These are phyloP conservation scores for Semotilus atromaculatus DNA, from an alignment of 2,797 vertebrate species.

Conservation along the genomic window DNA sequence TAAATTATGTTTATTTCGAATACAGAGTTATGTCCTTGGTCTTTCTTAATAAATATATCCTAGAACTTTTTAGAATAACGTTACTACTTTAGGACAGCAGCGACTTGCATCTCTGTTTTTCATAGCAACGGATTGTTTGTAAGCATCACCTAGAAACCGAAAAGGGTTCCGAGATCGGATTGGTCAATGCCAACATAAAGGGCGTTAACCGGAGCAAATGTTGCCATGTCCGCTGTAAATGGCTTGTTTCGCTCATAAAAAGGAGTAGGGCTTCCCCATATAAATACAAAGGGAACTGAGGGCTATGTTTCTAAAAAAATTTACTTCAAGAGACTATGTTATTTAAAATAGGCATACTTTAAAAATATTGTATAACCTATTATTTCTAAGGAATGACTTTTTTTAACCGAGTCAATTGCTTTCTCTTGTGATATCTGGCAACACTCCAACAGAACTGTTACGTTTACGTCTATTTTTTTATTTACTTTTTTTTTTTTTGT, in stretches of 20 bases:
- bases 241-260: not conserved
- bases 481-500: not conserved
- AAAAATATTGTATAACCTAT: not conserved
- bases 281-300: no score
- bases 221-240: not conserved
- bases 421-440: not conserved
- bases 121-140: constrained; percentile 28
- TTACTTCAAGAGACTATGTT: no score
- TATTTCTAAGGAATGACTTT: not conserved
- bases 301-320: not conserved
- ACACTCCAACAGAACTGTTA: not conserved
- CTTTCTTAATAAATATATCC: not conserved
- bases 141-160: not conserved
- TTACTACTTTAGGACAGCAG: not conserved
- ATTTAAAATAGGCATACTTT: not conserved
- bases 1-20: not conserved
- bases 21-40: not conserved
- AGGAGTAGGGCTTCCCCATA: no score
- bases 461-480: not conserved
- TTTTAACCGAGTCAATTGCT: not conserved
- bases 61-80: not conserved
- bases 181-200: constrained; percentile 10
- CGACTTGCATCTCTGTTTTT: constrained; percentile 24
- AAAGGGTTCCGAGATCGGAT: not conserved
- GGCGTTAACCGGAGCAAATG: not conserved